Evolutionary conservation across 2,888 invertebrate species (phyloP).

Genomic region (Ophion slaviceki): DNA sequence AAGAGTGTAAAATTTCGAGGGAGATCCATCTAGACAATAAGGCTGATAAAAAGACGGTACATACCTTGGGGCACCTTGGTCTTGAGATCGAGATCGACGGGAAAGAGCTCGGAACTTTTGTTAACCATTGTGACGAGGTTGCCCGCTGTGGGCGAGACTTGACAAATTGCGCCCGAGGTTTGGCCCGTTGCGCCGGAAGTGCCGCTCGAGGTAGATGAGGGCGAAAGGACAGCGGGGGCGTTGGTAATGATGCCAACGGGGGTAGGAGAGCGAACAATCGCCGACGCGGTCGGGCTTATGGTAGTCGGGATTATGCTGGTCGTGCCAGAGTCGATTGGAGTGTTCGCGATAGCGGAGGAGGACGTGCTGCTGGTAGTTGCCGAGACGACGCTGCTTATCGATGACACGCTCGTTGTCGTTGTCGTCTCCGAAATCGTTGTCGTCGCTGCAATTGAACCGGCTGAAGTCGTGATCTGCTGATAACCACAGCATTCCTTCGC

Average conservation of each 20-base stretch:
- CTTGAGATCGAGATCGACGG: conserved; percentile 79
- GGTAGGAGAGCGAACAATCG: conserved; percentile 51
- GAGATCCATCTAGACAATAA: not conserved
- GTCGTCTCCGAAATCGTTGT: conserved; percentile 59
- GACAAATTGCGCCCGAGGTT: conserved; percentile 73
- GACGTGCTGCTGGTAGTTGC: conserved; percentile 60
- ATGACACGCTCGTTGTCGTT: conserved; percentile 63
- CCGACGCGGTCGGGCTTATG: conserved; percentile 65
- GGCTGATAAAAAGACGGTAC: conserved; percentile 16
- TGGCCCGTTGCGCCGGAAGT: conserved; percentile 67
- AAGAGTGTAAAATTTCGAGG: not conserved
- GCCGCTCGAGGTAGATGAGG: conserved; percentile 47
- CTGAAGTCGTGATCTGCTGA: conserved; percentile 67
- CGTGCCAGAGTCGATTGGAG: conserved; percentile 65
- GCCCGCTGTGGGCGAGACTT: conserved; percentile 65
- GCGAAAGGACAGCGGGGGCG: conserved; percentile 45
- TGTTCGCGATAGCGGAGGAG: conserved; percentile 55
- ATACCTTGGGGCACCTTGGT: conserved; percentile 70
- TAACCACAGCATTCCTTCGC: conserved; percentile 78
- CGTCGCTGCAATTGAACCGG: conserved; percentile 4
- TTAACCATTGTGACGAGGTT: conserved; percentile 63
- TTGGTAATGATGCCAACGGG: conserved; percentile 55
- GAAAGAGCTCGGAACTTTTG: conserved; percentile 74
- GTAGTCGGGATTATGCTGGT: conserved; percentile 61
- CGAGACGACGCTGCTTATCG: conserved; percentile 54